These are phyloP conservation scores for Cricetomys ansorgei DNA, from an alignment of 2,113 vertebrate genomes.

Conservation along the genomic window DNA sequence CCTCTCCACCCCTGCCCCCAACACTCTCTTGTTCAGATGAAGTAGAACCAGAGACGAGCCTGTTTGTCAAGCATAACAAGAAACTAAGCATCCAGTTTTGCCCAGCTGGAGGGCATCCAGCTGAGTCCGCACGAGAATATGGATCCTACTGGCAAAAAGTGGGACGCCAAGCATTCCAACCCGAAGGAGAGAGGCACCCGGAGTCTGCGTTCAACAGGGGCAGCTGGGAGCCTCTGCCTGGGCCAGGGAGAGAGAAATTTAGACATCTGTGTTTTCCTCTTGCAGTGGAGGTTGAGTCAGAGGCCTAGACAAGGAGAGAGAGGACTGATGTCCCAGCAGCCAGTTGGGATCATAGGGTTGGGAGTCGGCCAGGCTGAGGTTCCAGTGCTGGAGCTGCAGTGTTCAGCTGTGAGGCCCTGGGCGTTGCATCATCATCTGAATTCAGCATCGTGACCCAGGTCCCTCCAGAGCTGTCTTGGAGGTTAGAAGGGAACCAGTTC, in stretches of 20 bases:
- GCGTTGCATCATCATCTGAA: neutral
- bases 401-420: neutral
- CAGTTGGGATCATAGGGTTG: no score
- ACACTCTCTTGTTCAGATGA: neutral
- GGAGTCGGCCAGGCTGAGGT: neutral
- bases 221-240: neutral
- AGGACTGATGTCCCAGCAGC: neutral
- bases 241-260: no score
- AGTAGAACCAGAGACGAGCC: neutral
- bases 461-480: neutral
- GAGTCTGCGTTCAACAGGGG: neutral
- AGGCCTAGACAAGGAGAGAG: neutral
- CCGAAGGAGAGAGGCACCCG: neutral
- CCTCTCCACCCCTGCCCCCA: neutral
- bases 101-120: neutral
- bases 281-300: neutral
- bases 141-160: neutral
- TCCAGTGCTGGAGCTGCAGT: neutral
- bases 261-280: neutral
- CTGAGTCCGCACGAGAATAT: neutral
- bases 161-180: neutral
- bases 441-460: neutral
- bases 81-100: slow-evolving; percentile 53
- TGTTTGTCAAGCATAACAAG: slow-evolving; percentile 20
- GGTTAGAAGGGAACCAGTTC: neutral